phyloP scores from a whole-genome alignment of 2,797 vertebrate genomes.

The Megaceryle alcyon region DNA sequence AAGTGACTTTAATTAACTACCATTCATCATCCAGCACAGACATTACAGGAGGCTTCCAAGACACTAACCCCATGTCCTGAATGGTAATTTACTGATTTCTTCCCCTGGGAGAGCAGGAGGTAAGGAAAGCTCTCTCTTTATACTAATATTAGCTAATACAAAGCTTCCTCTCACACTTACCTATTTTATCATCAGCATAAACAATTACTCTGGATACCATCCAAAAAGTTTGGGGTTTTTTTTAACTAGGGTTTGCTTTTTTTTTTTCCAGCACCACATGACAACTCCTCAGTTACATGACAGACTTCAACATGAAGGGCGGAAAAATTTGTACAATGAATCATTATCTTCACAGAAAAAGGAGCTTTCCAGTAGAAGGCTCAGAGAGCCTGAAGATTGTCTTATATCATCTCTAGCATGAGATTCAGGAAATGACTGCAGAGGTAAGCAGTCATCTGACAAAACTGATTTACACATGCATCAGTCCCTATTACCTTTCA shows the following conservation, averaged over 20 bases:
- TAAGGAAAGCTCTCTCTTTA: neutral
- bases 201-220: neutral
- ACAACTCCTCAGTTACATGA: rapidly evolving
- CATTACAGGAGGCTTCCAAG: neutral
- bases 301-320: neutral
- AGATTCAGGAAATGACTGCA: neutral
- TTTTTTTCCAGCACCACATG: rapidly evolving
- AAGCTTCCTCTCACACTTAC: neutral
- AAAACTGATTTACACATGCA: rapidly evolving
- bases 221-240: neutral
- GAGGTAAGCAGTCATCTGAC: neutral
- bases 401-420: neutral
- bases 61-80: neutral
- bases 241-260: too few relatives aligned
- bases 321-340: neutral
- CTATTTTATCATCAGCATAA: neutral
- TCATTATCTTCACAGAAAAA: neutral
- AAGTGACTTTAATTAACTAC: neutral
- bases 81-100: neutral
- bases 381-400: neutral
- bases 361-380: neutral
- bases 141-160: neutral
- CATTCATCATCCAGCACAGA: neutral
- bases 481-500: neutral
- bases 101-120: neutral